Conservation (phyloP, 30 jellyfish, hydroid and myxozoan genomes). For the Nemopilema nomurai region DNA sequence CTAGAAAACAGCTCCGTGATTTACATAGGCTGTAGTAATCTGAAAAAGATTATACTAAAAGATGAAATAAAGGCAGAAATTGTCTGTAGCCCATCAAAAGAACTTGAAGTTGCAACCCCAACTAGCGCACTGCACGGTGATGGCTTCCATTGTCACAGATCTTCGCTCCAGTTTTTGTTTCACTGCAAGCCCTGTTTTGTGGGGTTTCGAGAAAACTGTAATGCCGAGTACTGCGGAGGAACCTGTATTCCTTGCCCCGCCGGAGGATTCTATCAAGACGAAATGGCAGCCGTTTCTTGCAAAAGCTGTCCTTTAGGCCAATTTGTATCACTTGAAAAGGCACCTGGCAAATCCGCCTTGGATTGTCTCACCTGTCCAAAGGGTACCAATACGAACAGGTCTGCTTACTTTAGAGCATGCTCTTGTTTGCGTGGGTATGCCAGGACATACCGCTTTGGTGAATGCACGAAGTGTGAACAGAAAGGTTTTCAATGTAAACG, state of each 20-base stretch:
- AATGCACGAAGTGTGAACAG: constrained; percentile 18
- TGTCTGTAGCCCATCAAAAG: background rate
- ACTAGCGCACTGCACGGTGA: background rate
- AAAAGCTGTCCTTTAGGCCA: constrained; percentile 55
- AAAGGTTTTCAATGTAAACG: constrained; percentile 30
- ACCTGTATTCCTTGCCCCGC: constrained; percentile 30
- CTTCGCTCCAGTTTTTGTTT: background rate
- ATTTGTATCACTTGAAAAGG: constrained; percentile 24
- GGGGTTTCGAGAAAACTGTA: background rate
- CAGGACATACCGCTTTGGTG: constrained; percentile 47
- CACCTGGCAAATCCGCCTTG: constrained; percentile 42
- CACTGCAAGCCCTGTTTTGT: background rate
- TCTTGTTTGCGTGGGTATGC: constrained; percentile 32
- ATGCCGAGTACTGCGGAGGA: background rate
- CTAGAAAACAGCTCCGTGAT: background rate
- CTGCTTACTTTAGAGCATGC: constrained; percentile 52
- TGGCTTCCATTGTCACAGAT: background rate
- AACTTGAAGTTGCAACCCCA: background rate
- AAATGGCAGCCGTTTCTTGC: constrained; percentile 19
- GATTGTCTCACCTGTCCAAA: constrained; percentile 59
- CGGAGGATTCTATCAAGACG: constrained; percentile 53
- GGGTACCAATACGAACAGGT: constrained; percentile 41
- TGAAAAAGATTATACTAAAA: too few species aligned
- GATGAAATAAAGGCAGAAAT: background rate
- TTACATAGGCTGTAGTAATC: background rate